Percentiles rank a stretch among this genome's conserved stretches.
These are phyloP conservation scores for Serripes groenlandicus DNA, from an alignment of 2,888 invertebrate species.

Conservation along the genomic window DNA sequence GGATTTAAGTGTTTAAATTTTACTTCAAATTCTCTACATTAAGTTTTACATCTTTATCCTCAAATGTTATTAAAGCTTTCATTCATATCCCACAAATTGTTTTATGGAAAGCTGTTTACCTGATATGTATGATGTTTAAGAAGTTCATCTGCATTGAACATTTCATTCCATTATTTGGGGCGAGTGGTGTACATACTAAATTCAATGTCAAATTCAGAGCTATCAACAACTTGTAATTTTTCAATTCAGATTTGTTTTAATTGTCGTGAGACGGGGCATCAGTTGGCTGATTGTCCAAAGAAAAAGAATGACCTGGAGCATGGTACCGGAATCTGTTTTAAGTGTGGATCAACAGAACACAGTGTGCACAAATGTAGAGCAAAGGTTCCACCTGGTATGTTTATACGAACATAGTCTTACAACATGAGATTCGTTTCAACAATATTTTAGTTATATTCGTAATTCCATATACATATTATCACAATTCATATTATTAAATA, in stretches of 20 bases:
- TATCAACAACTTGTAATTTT: too few relatives aligned
- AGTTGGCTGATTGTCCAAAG: slow-evolving; percentile 93
- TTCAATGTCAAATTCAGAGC: too few relatives aligned
- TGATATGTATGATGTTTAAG: too few relatives aligned
- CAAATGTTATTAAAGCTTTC: too few relatives aligned
- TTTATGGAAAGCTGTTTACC: too few relatives aligned
- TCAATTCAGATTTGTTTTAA: slow-evolving; percentile 92
- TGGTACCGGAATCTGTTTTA: slow-evolving; percentile 92
- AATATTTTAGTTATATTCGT: not conserved
- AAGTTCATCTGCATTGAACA: too few relatives aligned
- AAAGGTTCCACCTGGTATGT: slow-evolving; percentile 77
- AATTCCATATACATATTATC: not conserved
- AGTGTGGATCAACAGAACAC: slow-evolving; percentile 96
- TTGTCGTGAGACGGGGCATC: slow-evolving; percentile 93
- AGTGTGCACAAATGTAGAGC: slow-evolving; percentile 85
- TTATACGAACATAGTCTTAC: not conserved
- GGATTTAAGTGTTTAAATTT: too few relatives aligned
- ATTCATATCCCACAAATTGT: too few relatives aligned
- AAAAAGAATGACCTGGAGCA: slow-evolving; percentile 83
- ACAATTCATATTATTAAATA: not conserved
- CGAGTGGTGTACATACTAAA: too few relatives aligned
- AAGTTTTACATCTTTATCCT: too few relatives aligned
- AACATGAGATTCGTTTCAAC: not conserved
- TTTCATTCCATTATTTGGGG: too few relatives aligned
- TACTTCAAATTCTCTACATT: too few relatives aligned